These are phyloP conservation scores for Hyperopisus bebe DNA, from an alignment of 2,113 vertebrate genomes.

Conservation along the genomic window DNA sequence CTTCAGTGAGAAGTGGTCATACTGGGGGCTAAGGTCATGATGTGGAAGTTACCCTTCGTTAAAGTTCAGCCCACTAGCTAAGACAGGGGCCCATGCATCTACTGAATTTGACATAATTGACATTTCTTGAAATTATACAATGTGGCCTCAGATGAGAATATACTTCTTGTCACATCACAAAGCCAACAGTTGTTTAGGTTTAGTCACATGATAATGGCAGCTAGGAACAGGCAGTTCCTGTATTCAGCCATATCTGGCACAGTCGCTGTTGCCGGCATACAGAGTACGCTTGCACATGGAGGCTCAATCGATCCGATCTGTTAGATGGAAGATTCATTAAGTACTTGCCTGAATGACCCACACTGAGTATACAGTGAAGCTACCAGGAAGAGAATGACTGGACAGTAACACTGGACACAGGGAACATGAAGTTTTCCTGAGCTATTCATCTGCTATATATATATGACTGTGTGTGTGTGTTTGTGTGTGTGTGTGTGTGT, in stretches of 20 bases:
- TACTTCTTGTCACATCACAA: not conserved
- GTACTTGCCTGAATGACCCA: not conserved
- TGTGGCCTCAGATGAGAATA: not conserved
- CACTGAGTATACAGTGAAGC: not conserved
- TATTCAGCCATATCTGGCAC: not conserved
- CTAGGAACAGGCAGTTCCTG: not conserved
- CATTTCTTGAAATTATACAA: not conserved
- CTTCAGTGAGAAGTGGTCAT: not conserved
- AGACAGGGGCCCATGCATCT: not conserved
- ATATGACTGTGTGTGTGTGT: too few species aligned
- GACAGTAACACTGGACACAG: not conserved
- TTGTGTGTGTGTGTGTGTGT: not conserved
- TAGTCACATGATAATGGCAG: not conserved
- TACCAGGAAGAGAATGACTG: not conserved
- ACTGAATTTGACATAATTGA: not conserved
- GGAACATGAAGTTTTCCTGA: not conserved
- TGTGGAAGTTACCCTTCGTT: not conserved
- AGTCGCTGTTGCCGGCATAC: not conserved
- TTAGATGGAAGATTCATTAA: not conserved
- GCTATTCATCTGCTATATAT: not conserved
- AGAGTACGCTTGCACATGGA: not conserved
- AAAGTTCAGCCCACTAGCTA: not conserved
- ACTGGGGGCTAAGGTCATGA: not conserved
- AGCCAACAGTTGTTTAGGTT: not conserved
- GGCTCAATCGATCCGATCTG: not conserved